Percentiles rank a stretch among this genome's conserved stretches.
Conservation (phyloP, 2,797 vertebrate species). For the Spheniscus humboldti region DNA sequence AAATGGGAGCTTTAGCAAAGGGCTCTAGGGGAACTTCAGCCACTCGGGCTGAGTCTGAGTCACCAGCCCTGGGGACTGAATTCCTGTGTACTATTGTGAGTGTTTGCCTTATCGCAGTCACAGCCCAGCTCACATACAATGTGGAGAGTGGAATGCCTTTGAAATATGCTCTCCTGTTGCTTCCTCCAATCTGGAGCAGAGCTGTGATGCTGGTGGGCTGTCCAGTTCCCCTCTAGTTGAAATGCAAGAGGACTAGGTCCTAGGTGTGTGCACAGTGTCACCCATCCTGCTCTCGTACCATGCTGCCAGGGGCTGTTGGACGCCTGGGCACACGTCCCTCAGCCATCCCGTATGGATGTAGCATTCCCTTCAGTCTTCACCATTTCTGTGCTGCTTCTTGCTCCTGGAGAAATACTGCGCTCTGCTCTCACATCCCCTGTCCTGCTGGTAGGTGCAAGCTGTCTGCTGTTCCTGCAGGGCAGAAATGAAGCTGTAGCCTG, state of each 20-base stretch:
- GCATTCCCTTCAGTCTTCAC: not conserved
- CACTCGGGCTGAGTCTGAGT: not conserved
- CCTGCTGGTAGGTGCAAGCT: not conserved
- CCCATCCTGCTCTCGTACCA: not conserved
- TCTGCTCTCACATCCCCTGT: not conserved
- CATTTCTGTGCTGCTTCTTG: not conserved
- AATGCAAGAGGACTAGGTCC: not conserved
- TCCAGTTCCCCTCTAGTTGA: not conserved
- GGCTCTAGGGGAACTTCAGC: slow-evolving; percentile 18
- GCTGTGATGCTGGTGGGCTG: not conserved
- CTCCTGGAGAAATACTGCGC: not conserved
- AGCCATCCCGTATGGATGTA: fast-evolving
- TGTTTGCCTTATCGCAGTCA: not conserved
- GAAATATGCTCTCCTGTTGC: not conserved
- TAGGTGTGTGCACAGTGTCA: not conserved
- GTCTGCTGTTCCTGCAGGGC: not conserved
- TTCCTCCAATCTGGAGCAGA: not conserved
- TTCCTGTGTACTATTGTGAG: slow-evolving; percentile 32
- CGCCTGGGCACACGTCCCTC: not conserved
- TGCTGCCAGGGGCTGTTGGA: not conserved
- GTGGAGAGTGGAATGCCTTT: slow-evolving; percentile 1
- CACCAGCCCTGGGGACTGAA: slow-evolving; percentile 28
- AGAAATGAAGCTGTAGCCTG: not conserved
- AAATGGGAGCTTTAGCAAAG: not conserved
- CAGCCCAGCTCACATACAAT: not conserved